These are phyloP conservation scores for Nomada lathburiana DNA, from an alignment of 2,888 invertebrate genomes.

Conservation along the genomic window DNA sequence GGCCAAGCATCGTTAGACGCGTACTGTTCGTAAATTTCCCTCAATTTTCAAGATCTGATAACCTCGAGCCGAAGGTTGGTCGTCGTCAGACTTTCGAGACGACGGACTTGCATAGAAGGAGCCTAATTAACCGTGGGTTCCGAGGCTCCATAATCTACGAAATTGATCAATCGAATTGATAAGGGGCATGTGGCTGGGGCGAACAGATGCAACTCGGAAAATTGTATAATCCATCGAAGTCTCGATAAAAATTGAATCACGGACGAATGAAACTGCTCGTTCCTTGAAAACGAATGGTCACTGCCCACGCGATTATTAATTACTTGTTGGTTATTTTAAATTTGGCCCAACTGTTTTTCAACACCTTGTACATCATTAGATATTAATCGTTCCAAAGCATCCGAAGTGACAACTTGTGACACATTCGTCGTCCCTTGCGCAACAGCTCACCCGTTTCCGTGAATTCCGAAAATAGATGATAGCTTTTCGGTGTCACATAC, in stretches of 20 bases:
- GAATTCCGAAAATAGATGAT: slow-evolving; percentile 1
- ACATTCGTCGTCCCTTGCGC: background rate
- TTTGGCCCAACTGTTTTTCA: too few relatives aligned
- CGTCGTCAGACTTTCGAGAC: slow-evolving; percentile 44
- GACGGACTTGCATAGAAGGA: slow-evolving; percentile 74
- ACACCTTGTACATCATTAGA: background rate
- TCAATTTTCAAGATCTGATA: slow-evolving; percentile 22
- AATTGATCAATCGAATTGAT: slow-evolving; percentile 71
- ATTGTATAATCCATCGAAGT: slow-evolving; percentile 44
- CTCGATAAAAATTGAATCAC: background rate
- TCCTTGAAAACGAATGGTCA: too few relatives aligned
- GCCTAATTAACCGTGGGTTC: slow-evolving; percentile 72
- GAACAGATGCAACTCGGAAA: slow-evolving; percentile 63
- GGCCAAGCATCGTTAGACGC: background rate
- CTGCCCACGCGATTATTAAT: too few relatives aligned
- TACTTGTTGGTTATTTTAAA: too few relatives aligned
- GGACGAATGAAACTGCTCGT: background rate
- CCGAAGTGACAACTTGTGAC: background rate
- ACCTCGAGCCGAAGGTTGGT: slow-evolving; percentile 30
- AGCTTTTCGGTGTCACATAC: background rate
- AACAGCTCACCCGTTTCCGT: background rate
- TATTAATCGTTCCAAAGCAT: slow-evolving; percentile 22
- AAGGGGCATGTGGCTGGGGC: slow-evolving; percentile 61
- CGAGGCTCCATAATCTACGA: slow-evolving; percentile 64
- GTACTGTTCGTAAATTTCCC: slow-evolving; percentile 19